These are phyloP conservation scores for Athetis lepigone DNA, from an alignment of 2,888 invertebrate species.

Conservation along the genomic window DNA sequence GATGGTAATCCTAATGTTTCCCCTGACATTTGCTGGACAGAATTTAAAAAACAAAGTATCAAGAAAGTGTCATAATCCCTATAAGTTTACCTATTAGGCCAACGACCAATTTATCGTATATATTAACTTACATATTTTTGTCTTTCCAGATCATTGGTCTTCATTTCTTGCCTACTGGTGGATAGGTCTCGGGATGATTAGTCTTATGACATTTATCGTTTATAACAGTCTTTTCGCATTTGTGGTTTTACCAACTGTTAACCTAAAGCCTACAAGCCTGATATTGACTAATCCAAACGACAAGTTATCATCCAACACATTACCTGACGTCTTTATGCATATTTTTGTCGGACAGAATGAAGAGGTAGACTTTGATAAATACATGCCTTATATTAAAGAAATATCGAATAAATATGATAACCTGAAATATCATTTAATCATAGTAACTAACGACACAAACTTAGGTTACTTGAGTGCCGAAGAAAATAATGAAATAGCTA, in stretches of 20 bases:
- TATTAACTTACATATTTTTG: not conserved
- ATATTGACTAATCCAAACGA: slow-evolving; percentile 47
- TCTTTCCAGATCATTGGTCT: slow-evolving; percentile 84
- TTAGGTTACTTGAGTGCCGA: slow-evolving; percentile 69
- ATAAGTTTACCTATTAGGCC: not conserved
- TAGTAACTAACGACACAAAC: slow-evolving; percentile 78
- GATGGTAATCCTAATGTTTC: not conserved
- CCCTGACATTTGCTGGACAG: not conserved
- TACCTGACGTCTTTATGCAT: slow-evolving; percentile 79
- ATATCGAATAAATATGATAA: slow-evolving; percentile 75
- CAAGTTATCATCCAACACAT: slow-evolving; percentile 26
- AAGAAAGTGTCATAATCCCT: not conserved
- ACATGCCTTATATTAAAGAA: slow-evolving; percentile 76
- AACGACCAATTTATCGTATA: not conserved
- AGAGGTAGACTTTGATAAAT: slow-evolving; percentile 72
- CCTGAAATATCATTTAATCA: slow-evolving; percentile 77
- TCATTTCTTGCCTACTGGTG: slow-evolving; percentile 81
- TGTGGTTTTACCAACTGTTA: slow-evolving; percentile 69
- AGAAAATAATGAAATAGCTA: slow-evolving; percentile 79
- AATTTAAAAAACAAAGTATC: not conserved
- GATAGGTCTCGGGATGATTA: slow-evolving; percentile 83
- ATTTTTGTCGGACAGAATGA: slow-evolving; percentile 72
- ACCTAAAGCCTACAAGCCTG: slow-evolving; percentile 59
- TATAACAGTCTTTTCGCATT: slow-evolving; percentile 80
- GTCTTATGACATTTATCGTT: slow-evolving; percentile 78